These are phyloP conservation scores for Neolamprologus modestus DNA, from an alignment of 2,113 vertebrate species.

Conservation along the genomic window DNA sequence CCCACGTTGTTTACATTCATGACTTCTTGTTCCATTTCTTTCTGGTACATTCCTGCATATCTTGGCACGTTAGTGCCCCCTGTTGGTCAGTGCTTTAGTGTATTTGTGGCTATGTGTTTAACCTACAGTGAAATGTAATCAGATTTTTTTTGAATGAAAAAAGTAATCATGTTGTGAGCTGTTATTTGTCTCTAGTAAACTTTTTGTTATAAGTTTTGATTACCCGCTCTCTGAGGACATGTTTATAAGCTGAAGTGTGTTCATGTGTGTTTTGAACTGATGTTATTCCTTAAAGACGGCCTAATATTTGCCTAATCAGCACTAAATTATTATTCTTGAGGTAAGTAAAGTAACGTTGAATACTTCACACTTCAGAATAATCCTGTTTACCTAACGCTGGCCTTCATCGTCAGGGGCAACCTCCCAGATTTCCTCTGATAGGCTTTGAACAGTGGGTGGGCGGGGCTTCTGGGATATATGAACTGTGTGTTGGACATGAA, in stretches of 20 bases:
- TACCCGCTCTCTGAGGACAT: accelerated
- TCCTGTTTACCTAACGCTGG: not conserved
- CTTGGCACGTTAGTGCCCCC: accelerated
- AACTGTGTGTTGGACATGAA: not conserved
- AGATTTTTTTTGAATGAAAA: not conserved
- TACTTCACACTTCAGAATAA: not conserved
- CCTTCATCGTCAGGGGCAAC: not conserved
- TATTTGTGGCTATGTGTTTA: not conserved
- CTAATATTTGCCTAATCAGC: not conserved
- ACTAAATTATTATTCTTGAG: not conserved
- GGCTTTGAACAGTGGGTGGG: not conserved
- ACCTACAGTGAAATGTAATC: not conserved
- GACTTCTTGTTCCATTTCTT: not conserved
- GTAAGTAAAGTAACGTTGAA: not conserved
- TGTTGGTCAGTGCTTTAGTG: not conserved
- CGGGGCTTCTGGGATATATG: not conserved
- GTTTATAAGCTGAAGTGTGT: not conserved
- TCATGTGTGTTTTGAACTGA: not conserved
- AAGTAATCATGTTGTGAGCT: not conserved
- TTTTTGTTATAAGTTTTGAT: accelerated
- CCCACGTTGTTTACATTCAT: accelerated
- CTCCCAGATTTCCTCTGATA: not conserved
- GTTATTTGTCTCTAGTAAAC: accelerated
- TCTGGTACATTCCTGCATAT: not conserved
- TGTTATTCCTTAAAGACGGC: not conserved